phyloP scores from a whole-genome alignment of 1,140 invertebrate species.

The Drosophila navojoa region DNA sequence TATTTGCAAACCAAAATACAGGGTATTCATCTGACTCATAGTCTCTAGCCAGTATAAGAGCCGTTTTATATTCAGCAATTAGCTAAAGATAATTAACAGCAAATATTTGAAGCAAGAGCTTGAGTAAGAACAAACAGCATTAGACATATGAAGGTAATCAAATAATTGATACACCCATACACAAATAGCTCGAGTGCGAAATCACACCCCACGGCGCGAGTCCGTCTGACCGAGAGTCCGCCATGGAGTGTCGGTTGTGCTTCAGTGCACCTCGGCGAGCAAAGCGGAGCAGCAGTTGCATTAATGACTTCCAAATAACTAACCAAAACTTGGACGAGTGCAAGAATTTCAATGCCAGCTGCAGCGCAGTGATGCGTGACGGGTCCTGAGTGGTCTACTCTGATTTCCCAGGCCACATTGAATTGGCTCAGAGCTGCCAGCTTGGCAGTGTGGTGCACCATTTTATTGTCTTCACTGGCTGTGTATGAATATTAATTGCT shows the following conservation, averaged over 20 bases:
- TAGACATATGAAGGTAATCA: slow-evolving; percentile 11
- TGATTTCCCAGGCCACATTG: slow-evolving; percentile 24
- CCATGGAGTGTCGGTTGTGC: slow-evolving; percentile 35
- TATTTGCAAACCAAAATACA: not conserved
- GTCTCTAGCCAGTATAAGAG: not conserved
- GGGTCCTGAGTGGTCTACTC: slow-evolving; percentile 9
- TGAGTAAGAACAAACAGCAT: slow-evolving; percentile 68
- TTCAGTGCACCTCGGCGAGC: slow-evolving; percentile 58
- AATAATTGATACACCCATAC: slow-evolving; percentile 38
- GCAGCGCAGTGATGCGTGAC: slow-evolving; percentile 29
- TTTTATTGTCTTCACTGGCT: slow-evolving; percentile 53
- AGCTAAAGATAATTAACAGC: slow-evolving; percentile 58
- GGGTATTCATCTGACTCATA: not conserved
- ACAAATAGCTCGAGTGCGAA: slow-evolving; percentile 11
- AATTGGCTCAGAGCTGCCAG: not conserved
- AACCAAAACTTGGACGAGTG: slow-evolving; percentile 24
- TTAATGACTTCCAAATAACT: slow-evolving; percentile 42
- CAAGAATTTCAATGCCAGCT: slow-evolving; percentile 28
- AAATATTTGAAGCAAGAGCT: slow-evolving; percentile 75
- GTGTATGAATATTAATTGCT: slow-evolving; percentile 68
- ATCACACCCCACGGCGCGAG: slow-evolving; percentile 36
- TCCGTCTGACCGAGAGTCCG: slow-evolving; percentile 57
- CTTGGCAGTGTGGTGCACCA: slow-evolving; percentile 35
- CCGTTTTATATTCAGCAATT: slow-evolving; percentile 62
- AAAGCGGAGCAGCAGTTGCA: slow-evolving; percentile 51